Conservation (phyloP, 2,888 invertebrate genomes). For the Trissonchulus sp. region DNA sequence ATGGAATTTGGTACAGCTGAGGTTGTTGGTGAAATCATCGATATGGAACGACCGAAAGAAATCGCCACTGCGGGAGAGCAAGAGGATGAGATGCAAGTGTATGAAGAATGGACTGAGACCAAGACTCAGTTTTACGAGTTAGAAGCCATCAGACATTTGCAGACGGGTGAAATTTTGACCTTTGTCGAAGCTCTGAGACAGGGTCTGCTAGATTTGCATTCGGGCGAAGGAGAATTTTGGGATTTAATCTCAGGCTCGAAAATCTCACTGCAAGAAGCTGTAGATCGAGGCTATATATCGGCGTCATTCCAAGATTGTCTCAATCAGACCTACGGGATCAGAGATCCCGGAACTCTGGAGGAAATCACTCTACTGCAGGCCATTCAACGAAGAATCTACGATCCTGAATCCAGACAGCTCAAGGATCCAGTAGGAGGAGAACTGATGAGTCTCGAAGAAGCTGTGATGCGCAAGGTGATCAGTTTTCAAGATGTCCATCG, state of each 20-base stretch:
- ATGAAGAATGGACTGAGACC: constrained; percentile 28
- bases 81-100: constrained; percentile 31
- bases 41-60: not conserved
- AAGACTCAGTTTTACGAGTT: constrained; percentile 29
- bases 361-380: constrained; percentile 77
- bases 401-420: constrained; percentile 69
- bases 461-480: constrained; percentile 54
- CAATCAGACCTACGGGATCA: constrained; percentile 70
- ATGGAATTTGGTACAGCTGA: not conserved
- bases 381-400: constrained; percentile 75
- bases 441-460: constrained; percentile 59
- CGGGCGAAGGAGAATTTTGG: constrained; percentile 64
- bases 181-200: constrained; percentile 81
- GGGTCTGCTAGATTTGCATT: constrained; percentile 75
- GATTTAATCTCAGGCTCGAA: constrained; percentile 63
- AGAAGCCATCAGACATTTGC: constrained; percentile 6
- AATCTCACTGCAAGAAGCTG: constrained; percentile 74
- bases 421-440: constrained; percentile 60
- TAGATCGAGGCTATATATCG: constrained; percentile 69
- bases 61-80: constrained; percentile 21
- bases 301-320: constrained; percentile 70
- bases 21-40: not conserved
- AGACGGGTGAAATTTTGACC: constrained; percentile 64
- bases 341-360: constrained; percentile 61
- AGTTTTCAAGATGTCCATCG: constrained; percentile 51